Base-by-base conservation (phyloP, 2,888 invertebrate genomes). In the Heliconius cydno region DNA sequence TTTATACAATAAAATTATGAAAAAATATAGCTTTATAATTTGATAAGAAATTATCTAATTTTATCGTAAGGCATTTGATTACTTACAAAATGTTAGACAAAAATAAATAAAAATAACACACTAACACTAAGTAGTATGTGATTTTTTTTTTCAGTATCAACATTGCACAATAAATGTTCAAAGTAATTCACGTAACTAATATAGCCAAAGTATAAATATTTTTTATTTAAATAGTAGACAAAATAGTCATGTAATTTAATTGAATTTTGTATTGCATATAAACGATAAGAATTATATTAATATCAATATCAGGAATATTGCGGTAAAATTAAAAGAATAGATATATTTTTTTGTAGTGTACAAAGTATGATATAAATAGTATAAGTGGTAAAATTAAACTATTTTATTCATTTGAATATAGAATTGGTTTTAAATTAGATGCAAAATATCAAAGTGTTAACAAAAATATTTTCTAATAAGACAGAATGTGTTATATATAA, bases 61-160 rank as follows among this genome's bases (percentile, higher is more conserved):
- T 34, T 73, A 73, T 72, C 57, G 57, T 57, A 73, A 30, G 72
- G 72, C 72, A 73, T 57, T 73, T 60, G 34, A 34, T 57, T 57
- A 73, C 72, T 73, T 30, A 57, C n/a, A 57, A 57, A 25, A 57
- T 75, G 25, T 75, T 38, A 65, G 38, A 63, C 65, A 60, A 60
- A 74, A 74, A 63, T 74, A 74, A 74, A 74, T 74, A 63, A 60
- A 63, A 41, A 68, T 68, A n/a, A 41, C 13, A 41, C 68, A 25
- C 68, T 41, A 15, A 6, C n/a, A 25, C 68, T 41, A 15, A 25
- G n/a, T 41, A 41, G 41, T 34, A 15, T 70, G 68, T 41, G 41
- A 70, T 15, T 41, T 41, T 68, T 38, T n/a, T 70, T 68, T 70
- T 57, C 38, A 70, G 41, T 70, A 41, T 41, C n/a, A 41, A 70